Evolutionary conservation across 2,797 vertebrate species (phyloP).

Genomic region (Prunella strophiata): DNA sequence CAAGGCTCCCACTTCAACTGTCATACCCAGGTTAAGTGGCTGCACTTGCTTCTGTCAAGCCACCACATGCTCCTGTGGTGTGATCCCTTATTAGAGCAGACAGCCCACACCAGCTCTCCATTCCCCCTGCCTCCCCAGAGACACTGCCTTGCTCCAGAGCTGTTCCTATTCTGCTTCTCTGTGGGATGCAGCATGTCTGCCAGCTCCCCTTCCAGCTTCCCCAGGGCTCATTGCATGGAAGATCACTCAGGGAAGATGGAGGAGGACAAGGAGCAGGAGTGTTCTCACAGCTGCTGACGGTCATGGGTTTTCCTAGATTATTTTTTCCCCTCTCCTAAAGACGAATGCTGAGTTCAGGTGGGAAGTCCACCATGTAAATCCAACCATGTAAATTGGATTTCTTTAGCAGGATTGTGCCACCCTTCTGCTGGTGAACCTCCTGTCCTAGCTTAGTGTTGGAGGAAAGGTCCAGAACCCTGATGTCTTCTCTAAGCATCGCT

Average conservation of each 20-base stretch:
- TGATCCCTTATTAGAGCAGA: slow-evolving; percentile 86
- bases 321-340: background rate
- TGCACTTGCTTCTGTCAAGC: slow-evolving; percentile 74
- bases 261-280: background rate
- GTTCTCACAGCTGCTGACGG: background rate
- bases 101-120: slow-evolving; percentile 81
- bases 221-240: background rate
- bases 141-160: slow-evolving; percentile 81
- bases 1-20: slow-evolving; percentile 45
- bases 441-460: background rate
- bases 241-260: background rate
- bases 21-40: slow-evolving; percentile 68
- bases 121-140: slow-evolving; percentile 79
- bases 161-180: slow-evolving; percentile 84
- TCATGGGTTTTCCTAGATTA: background rate
- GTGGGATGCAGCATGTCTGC: slow-evolving; percentile 48
- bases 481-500: background rate
- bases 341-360: background rate
- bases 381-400: background rate
- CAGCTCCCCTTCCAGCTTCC: slow-evolving; percentile 3
- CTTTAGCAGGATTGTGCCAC: background rate
- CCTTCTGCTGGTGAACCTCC: background rate
- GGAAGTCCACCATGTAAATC: background rate
- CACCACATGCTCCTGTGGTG: slow-evolving; percentile 71
- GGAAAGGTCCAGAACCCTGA: background rate